Conservation (phyloP, 2,888 invertebrate species). For the Lycophotia porphyrea region DNA sequence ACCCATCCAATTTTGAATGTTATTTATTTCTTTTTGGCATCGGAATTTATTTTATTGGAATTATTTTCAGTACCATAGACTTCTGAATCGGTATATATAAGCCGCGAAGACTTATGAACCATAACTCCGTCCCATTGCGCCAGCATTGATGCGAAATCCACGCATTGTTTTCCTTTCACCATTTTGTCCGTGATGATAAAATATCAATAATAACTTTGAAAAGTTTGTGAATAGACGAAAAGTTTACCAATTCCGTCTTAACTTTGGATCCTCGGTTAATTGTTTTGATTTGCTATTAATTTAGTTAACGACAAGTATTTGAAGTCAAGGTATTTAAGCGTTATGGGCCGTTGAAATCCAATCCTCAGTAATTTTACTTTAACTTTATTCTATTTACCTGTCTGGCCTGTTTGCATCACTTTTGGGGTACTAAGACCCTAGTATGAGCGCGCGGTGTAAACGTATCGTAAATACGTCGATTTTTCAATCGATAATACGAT, state of each 20-base stretch:
- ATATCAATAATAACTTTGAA: constrained; percentile 62
- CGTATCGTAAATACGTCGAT: no score
- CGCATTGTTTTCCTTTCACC: constrained; percentile 65
- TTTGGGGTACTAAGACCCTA: background rate
- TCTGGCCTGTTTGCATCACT: background rate
- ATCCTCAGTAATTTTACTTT: background rate
- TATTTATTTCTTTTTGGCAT: background rate
- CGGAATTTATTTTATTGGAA: background rate
- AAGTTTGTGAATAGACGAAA: constrained; percentile 59
- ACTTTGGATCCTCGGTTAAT: constrained; percentile 40
- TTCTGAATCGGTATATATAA: constrained; percentile 24
- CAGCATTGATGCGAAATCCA: constrained; percentile 58
- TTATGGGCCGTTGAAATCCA: background rate
- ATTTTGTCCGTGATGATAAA: constrained; percentile 64
- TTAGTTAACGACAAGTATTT: constrained; percentile 22
- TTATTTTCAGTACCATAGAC: constrained; percentile 10
- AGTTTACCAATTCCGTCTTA: constrained; percentile 42
- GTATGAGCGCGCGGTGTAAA: no score
- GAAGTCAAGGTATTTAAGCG: constrained; percentile 8
- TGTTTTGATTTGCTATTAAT: constrained; percentile 50
- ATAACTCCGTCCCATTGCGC: constrained; percentile 59
- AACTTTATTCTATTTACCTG: no score
- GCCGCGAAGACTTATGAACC: constrained; percentile 42
- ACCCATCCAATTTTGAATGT: background rate
- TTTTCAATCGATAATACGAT: no score